A percentile compares a stretch with the other conserved stretches of the same genome.
Conservation (phyloP, 2,113 vertebrate species). For the Trichomycterus rosablanca region DNA sequence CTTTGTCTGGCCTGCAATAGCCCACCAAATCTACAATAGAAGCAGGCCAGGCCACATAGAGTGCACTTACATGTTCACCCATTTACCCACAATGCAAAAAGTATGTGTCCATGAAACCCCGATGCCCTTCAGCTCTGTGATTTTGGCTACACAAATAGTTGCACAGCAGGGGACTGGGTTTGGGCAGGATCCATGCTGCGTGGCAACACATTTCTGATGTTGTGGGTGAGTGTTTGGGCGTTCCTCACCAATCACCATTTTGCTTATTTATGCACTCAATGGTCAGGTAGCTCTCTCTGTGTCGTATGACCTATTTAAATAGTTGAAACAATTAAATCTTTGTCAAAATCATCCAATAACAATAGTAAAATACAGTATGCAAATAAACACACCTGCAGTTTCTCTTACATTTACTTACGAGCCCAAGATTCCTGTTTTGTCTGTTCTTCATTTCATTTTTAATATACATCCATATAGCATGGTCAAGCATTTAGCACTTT, state of each 20-base stretch:
- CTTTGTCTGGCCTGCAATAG: constrained; percentile 17
- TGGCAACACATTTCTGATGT: constrained; percentile 5
- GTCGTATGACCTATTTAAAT: no score
- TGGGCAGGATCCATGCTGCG: constrained; percentile 8
- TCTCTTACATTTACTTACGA: no score
- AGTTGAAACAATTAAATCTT: no score
- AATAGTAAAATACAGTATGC: no score
- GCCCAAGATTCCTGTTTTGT: no score
- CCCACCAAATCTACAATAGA: constrained; percentile 11
- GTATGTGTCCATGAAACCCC: background rate
- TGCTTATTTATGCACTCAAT: background rate
- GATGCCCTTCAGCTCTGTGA: constrained; percentile 1
- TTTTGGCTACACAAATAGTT: constrained; percentile 9
- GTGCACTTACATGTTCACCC: constrained; percentile 2
- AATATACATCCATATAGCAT: no score
- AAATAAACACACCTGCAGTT: no score
- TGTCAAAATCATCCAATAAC: no score
- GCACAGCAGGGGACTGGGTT: constrained; percentile 6
- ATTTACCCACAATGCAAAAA: constrained; percentile 13
- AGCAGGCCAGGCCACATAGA: constrained; percentile 25
- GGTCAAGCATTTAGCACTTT: no score
- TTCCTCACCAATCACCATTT: background rate
- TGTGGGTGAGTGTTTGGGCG: constrained; percentile 13
- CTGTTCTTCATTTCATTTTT: no score
- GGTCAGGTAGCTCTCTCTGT: no score